Base-by-base conservation (phyloP, 2,797 vertebrate species). In the Pseudotriccus pelzelni region DNA sequence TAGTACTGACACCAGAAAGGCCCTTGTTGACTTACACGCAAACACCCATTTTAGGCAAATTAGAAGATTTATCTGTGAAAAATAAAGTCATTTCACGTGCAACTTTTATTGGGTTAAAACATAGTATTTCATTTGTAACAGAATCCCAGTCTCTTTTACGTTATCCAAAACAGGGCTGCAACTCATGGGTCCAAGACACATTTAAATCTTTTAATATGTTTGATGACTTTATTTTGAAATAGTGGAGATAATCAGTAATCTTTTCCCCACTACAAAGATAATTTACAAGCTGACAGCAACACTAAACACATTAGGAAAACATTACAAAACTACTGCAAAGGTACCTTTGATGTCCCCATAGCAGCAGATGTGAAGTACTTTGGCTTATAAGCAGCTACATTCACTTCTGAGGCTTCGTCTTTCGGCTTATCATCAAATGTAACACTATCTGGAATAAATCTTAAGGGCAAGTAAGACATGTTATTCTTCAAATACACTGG, bases 281-380 rank as follows among this genome's bases (percentile, higher is more conserved):
- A 86, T 60, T 86, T 84, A 94, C 64, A 90, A 95, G 39, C 77
- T 55, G 81, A 94, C 76, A 90, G 73, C 41, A 91, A 89, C 91
- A 44, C 23, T 43, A 89, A 95, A 96, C 49, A 84, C 79, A 53
- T 87, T 23, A 55, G 24, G 78, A 95, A 68, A 94, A 66, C 44
- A 77, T 86, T 79, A 89, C 21, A 91, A 87, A 96, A 95, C 72
- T 86, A 92, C 14, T 81, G 55, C 79, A 84, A 90, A 95, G 94
- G 66, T 97, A 99, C 99, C 98, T 99, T 99, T 25, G 99, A 99
- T 27, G 99, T 99, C 72, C 98, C 97, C 87, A 98, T 95, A 41
- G 98, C 98, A 32, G 98, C 97, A 50, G 99, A 99, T 90, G 98
- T 98, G 97, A 99, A 99, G 77, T 98, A 98, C 89, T 99, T 99